A percentile compares a stretch with the other conserved stretches of the same genome.
Evolutionary conservation across 2,797 vertebrate species (phyloP).

Genomic region (Gorsachius magnificus): DNA sequence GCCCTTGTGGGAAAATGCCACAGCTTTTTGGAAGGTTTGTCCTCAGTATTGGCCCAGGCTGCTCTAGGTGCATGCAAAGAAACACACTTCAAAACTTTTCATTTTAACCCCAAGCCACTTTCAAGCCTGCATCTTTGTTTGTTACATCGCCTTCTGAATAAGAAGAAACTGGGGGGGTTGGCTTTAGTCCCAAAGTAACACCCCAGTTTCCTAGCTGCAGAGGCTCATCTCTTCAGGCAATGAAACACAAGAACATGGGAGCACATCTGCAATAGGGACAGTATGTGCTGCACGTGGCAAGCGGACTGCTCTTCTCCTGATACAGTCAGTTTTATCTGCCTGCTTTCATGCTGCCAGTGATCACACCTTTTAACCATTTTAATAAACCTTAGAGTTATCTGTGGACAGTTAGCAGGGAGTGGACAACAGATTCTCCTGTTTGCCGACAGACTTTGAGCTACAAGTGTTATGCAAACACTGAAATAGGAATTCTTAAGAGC

Average conservation of each 20-base stretch:
- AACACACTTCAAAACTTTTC: not conserved
- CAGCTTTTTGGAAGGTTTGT: not conserved
- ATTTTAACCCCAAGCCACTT: not conserved
- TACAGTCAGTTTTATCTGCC: not conserved
- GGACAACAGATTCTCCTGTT: not conserved
- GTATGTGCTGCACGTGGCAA: not conserved
- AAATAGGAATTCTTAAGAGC: not conserved
- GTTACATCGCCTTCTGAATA: not conserved
- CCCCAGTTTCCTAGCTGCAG: not conserved
- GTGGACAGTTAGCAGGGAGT: not conserved
- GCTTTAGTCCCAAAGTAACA: not conserved
- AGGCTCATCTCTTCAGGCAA: not conserved
- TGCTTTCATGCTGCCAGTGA: not conserved
- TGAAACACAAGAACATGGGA: not conserved
- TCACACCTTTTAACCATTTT: not conserved
- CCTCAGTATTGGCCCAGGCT: not conserved
- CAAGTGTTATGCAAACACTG: not conserved
- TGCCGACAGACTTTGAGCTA: not conserved
- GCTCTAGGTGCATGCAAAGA: not conserved
- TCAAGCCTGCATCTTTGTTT: not conserved
- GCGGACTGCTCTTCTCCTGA: not conserved
- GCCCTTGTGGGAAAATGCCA: not conserved
- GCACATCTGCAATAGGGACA: not conserved
- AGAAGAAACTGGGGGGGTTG: not conserved
- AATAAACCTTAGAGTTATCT: not conserved